A percentile compares a stretch with the other conserved stretches of the same genome.
phyloP scores from a whole-genome alignment of 2,888 invertebrate genomes.

The Cistogaster globosa region DNA sequence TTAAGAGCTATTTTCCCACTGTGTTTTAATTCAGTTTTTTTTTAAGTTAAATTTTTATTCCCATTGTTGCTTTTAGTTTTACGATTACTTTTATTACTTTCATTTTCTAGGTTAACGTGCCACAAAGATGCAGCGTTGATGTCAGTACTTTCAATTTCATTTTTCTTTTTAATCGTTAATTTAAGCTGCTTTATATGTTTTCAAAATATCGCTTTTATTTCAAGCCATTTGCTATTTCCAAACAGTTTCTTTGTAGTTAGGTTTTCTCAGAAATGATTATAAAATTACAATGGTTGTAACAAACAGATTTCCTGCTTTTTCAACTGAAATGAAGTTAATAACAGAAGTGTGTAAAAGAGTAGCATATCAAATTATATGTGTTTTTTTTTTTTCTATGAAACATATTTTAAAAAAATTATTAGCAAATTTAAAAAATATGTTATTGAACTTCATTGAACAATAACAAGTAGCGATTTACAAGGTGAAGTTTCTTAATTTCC shows the following conservation, averaged over 20 bases:
- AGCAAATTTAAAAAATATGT: no score
- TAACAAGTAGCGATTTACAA: no score
- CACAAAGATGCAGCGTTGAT: neutral
- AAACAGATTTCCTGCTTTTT: constrained; percentile 2
- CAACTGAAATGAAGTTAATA: neutral
- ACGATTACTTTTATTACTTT: neutral
- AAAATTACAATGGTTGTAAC: neutral
- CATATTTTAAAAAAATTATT: no score
- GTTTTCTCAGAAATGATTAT: constrained; percentile 9
- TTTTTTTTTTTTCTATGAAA: no score
- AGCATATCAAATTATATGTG: neutral
- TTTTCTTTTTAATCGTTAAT: constrained; percentile 8
- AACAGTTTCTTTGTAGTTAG: neutral
- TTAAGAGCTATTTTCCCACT: neutral
- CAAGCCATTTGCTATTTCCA: neutral
- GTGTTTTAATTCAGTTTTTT: neutral
- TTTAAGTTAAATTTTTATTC: neutral
- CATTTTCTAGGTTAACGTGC: neutral
- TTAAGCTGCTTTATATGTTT: neutral
- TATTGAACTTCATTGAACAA: no score
- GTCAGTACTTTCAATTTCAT: constrained; percentile 13
- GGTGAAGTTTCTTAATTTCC: no score
- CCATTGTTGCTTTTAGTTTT: neutral
- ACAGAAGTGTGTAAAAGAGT: neutral
- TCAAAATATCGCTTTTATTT: neutral